phyloP scores from a whole-genome alignment of 2,113 vertebrate species.

The Plestiodon gilberti region DNA sequence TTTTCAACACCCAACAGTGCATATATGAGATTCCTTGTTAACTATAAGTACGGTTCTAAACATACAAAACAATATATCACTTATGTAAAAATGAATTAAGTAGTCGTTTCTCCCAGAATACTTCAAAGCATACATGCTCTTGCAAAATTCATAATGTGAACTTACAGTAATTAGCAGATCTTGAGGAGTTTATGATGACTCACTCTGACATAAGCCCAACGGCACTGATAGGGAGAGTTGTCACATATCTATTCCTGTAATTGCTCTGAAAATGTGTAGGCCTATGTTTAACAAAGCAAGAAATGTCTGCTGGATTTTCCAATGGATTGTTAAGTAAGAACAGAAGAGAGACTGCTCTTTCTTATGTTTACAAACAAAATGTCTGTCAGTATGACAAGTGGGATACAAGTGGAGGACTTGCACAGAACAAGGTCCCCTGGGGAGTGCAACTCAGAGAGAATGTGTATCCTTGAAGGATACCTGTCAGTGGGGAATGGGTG shows the following conservation, averaged over 20 bases:
- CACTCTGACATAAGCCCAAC: constrained; percentile 18
- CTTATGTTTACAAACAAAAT: background rate
- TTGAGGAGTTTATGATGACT: constrained; percentile 32
- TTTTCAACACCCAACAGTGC: background rate
- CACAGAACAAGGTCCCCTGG: too few relatives aligned
- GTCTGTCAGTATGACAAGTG: background rate
- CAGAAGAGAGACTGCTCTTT: background rate
- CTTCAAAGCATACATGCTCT: constrained; percentile 17
- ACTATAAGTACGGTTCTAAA: background rate
- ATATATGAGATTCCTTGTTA: background rate
- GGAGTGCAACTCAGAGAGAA: background rate
- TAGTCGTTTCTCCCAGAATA: constrained; percentile 21
- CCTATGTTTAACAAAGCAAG: background rate
- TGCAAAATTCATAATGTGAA: constrained; percentile 5
- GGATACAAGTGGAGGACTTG: background rate
- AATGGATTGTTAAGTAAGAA: background rate
- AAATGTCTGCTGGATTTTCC: background rate
- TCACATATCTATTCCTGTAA: background rate
- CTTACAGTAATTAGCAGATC: constrained; percentile 24
- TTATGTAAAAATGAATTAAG: background rate
- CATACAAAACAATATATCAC: background rate
- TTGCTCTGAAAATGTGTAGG: background rate
- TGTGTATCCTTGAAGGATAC: background rate
- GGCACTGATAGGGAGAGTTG: constrained; percentile 1
- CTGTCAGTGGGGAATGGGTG: background rate